Evolutionary conservation across 2,888 invertebrate genomes (phyloP).

Genomic region (Calameuta filiformis): DNA sequence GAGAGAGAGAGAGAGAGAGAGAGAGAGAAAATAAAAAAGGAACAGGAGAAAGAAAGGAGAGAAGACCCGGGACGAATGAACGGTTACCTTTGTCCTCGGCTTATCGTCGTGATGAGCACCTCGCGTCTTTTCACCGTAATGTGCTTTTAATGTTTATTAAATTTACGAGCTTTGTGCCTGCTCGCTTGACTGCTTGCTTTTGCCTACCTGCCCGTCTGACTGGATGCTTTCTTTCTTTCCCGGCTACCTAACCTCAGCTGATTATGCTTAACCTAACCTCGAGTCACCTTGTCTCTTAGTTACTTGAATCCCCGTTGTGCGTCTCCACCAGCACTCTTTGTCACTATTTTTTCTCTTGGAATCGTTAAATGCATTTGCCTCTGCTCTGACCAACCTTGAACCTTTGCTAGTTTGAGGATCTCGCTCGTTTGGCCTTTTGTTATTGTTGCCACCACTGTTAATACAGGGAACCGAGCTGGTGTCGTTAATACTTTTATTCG

Average conservation of each 20-base stretch:
- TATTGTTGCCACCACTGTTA: too few species aligned
- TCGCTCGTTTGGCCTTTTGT: background rate
- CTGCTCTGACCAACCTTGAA: background rate
- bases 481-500: background rate
- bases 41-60: background rate
- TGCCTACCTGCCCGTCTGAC: background rate
- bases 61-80: conserved; percentile 2
- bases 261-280: background rate
- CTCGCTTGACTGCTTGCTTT: background rate
- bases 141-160: conserved; percentile 32
- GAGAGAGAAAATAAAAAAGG: background rate
- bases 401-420: background rate
- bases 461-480: too few species aligned
- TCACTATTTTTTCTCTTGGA: background rate
- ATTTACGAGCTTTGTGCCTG: conserved; percentile 6
- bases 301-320: background rate
- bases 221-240: background rate
- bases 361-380: background rate
- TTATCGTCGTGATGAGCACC: conserved; percentile 35
- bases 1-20: too few species aligned
- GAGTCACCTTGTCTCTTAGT: background rate
- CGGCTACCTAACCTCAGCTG: background rate
- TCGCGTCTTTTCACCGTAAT: conserved; percentile 33
- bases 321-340: background rate
- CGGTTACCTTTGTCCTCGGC: conserved; percentile 34